A percentile compares a stretch with the other conserved stretches of the same genome.
These are phyloP conservation scores for Acleris cristana DNA, from an alignment of 2,888 invertebrate genomes.

Conservation along the genomic window DNA sequence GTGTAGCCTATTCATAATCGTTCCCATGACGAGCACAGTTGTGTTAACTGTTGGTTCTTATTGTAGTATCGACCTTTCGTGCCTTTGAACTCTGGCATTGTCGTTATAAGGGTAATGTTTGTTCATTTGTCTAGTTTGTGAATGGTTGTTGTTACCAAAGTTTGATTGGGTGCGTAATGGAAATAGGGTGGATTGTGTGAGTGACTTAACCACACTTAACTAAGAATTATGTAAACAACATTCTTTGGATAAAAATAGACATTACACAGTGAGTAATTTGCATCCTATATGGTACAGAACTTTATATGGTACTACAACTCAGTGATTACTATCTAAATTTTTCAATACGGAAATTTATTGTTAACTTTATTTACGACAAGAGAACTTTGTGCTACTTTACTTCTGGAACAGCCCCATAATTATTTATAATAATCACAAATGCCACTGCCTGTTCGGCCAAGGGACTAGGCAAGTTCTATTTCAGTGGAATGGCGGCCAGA, in stretches of 20 bases:
- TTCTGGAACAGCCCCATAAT: neutral
- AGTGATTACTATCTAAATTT: too few relatives aligned
- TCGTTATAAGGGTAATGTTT: conserved; percentile 24
- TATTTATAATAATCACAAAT: conserved; percentile 11
- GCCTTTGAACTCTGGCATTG: conserved; percentile 49
- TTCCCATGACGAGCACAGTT: conserved; percentile 72
- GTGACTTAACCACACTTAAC: neutral
- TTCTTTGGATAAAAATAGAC: too few relatives aligned
- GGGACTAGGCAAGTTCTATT: conserved; percentile 41
- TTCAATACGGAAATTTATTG: too few relatives aligned
- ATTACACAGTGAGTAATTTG: too few relatives aligned
- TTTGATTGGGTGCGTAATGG: neutral
- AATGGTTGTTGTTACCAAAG: conserved; percentile 8
- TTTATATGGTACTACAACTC: too few relatives aligned
- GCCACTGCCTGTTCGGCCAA: conserved; percentile 8
- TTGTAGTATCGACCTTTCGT: conserved; percentile 52
- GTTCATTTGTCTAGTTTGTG: conserved; percentile 7
- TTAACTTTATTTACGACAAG: neutral
- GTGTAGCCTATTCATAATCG: conserved; percentile 51
- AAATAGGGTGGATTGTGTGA: neutral
- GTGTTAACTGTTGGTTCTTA: conserved; percentile 56
- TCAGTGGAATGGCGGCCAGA: conserved; percentile 41
- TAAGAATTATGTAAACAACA: neutral
- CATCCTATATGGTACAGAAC: too few relatives aligned
- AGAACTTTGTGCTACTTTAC: neutral